Conservation (phyloP, 2,797 vertebrate species). For the Cephalopachus bancanus region DNA sequence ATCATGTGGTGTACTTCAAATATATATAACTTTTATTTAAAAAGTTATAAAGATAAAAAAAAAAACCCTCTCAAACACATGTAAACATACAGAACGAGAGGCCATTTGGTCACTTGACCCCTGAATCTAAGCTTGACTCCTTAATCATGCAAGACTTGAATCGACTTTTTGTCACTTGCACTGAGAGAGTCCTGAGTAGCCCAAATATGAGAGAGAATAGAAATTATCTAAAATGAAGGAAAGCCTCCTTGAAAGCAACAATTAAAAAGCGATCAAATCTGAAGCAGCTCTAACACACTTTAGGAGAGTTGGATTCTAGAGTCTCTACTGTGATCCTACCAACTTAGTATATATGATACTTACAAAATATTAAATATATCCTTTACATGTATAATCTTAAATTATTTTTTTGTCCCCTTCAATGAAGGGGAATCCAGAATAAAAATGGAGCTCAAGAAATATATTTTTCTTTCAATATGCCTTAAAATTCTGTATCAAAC, state of each 20-base stretch:
- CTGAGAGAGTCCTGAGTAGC: not conserved
- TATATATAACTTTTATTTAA: not conserved
- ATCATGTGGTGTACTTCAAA: not conserved
- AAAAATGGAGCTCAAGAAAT: constrained; percentile 23
- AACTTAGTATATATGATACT: not conserved
- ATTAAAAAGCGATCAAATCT: not conserved
- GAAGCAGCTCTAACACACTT: not conserved
- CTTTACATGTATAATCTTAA: not conserved
- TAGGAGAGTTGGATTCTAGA: not conserved
- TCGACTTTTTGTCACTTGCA: not conserved
- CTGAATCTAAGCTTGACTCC: not conserved
- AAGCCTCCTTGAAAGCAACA: not conserved
- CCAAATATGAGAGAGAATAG: not conserved
- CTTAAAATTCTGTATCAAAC: constrained; percentile 9
- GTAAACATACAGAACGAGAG: not conserved
- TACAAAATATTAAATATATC: not conserved
- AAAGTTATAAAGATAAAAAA: not conserved
- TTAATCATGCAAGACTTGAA: not conserved
- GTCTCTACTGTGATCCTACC: not conserved
- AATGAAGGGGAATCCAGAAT: not conserved
- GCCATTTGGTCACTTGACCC: not conserved
- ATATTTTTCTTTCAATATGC: not conserved
- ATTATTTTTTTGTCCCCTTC: not conserved
- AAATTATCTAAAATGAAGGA: not conserved
- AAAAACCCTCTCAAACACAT: not conserved